Evolutionary conservation across 2,888 invertebrate species (phyloP).

Genomic region (Theretra japonica): DNA sequence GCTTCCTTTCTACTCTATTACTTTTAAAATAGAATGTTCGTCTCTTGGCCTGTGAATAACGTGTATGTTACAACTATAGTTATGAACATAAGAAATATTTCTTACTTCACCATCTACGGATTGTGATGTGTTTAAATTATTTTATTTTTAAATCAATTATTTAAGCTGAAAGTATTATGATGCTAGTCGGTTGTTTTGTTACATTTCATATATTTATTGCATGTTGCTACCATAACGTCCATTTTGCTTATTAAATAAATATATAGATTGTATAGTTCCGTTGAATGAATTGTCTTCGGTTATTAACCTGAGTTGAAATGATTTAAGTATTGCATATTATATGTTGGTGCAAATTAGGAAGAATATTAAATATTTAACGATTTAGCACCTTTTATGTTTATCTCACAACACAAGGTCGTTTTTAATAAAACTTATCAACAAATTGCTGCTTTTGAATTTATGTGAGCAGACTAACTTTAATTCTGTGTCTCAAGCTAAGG

Average conservation of each 20-base stretch:
- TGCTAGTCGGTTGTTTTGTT: slow-evolving; percentile 73
- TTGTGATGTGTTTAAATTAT: slow-evolving; percentile 40
- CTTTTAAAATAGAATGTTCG: slow-evolving; percentile 77
- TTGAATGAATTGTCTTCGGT: neutral
- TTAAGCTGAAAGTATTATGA: slow-evolving; percentile 72
- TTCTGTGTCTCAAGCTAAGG: no score
- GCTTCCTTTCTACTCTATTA: slow-evolving; percentile 38
- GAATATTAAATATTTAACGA: neutral
- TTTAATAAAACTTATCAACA: no score
- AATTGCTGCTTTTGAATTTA: no score
- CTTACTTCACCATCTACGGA: slow-evolving; percentile 34
- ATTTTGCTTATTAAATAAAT: slow-evolving; percentile 59
- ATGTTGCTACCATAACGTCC: slow-evolving; percentile 59
- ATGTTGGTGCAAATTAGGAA: neutral
- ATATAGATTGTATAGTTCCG: slow-evolving; percentile 6
- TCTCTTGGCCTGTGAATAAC: slow-evolving; percentile 66
- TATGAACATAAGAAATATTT: slow-evolving; percentile 33
- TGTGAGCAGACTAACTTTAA: no score
- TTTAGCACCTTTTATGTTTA: neutral
- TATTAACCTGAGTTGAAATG: neutral
- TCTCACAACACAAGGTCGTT: no score
- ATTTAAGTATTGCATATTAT: neutral
- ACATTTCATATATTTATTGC: slow-evolving; percentile 37
- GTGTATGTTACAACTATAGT: slow-evolving; percentile 43
- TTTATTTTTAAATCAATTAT: slow-evolving; percentile 50